Percentiles rank a stretch among this genome's conserved stretches.
phyloP scores from a whole-genome alignment of 2,113 vertebrate genomes.

The Periophthalmodon schlosseri region DNA sequence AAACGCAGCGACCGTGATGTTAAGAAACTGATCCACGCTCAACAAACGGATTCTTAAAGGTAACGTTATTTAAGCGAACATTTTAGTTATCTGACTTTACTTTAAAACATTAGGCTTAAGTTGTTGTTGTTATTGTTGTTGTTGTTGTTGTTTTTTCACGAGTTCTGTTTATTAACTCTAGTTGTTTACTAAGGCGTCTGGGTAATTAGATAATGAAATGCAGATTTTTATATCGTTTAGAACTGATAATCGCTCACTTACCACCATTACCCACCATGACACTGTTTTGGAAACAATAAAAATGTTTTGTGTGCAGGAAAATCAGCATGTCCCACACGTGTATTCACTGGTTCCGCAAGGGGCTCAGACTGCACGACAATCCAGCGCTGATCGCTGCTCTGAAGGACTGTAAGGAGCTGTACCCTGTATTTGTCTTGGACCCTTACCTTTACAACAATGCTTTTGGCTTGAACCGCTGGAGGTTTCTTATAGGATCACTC shows the following conservation, averaged over 20 bases:
- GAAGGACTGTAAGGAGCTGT: conserved; percentile 62
- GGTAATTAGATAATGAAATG: no score
- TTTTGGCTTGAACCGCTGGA: conserved; percentile 60
- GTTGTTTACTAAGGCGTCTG: background rate
- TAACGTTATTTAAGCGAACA: background rate
- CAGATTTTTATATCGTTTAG: background rate
- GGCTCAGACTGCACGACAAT: conserved; percentile 77
- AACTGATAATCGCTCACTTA: background rate
- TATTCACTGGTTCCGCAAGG: conserved; percentile 80
- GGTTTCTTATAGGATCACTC: conserved; percentile 69
- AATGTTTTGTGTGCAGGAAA: background rate
- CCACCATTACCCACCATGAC: background rate
- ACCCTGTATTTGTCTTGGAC: conserved; percentile 75
- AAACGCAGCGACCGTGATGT: conserved; percentile 24
- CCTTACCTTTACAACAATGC: conserved; percentile 58
- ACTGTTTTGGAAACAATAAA: background rate
- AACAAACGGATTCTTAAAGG: background rate
- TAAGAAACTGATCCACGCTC: background rate
- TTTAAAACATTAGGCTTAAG: background rate
- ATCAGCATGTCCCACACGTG: conserved; percentile 63
- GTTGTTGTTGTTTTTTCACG: background rate
- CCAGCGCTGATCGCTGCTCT: conserved; percentile 66
- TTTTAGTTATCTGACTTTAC: background rate
- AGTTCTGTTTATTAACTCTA: background rate
- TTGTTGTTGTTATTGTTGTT: background rate